A percentile compares a stretch with the other conserved stretches of the same genome.
Evolutionary conservation across 64 coral and sea anemone species (phyloP).

Genomic region (Pachyseris speciosa): DNA sequence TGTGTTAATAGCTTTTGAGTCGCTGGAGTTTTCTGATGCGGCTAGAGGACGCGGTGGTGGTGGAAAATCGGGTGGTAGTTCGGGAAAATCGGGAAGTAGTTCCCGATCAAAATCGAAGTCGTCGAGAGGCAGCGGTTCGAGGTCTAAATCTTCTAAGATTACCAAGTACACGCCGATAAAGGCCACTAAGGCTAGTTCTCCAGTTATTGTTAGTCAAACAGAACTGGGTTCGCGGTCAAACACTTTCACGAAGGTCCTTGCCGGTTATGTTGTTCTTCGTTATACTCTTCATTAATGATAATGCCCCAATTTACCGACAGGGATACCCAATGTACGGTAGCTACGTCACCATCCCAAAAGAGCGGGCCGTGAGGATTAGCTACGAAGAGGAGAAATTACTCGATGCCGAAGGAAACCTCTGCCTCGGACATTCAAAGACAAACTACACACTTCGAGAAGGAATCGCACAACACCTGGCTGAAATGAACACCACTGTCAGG

Average conservation of each 20-base stretch:
- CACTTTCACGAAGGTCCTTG: neutral
- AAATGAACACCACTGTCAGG: neutral
- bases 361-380: neutral
- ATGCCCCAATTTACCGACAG: neutral
- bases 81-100: neutral
- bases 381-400: neutral
- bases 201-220: constrained; percentile 19
- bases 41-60: neutral
- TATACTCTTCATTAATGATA: no score
- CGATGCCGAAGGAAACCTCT: neutral
- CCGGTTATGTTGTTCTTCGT: neutral
- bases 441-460: neutral
- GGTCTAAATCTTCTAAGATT: neutral
- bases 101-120: neutral
- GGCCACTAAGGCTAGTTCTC: neutral
- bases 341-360: neutral
- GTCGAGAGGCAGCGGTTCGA: neutral
- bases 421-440: neutral
- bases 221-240: neutral
- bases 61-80: neutral
- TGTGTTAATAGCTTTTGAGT: neutral
- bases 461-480: neutral
- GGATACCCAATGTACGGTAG: neutral
- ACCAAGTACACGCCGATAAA: constrained; percentile 12
- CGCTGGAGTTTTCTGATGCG: neutral